These are phyloP conservation scores for Aplidium turbinatum DNA, from an alignment of 23 tunicate genomes.

Conservation along the genomic window DNA sequence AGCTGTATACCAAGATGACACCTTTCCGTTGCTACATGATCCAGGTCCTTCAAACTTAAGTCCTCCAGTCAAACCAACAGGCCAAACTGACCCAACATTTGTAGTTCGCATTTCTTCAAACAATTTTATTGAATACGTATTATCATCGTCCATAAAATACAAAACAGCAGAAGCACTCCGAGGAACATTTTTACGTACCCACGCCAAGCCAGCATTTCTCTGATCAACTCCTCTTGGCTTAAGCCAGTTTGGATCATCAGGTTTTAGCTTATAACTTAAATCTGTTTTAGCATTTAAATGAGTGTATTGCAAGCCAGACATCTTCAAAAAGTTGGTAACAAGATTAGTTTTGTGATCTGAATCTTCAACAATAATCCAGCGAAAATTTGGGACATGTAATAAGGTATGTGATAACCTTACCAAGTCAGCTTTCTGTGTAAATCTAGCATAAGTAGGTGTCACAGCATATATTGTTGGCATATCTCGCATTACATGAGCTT, in stretches of 20 bases:
- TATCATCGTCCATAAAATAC: conserved; percentile 96
- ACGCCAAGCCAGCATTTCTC: conserved; percentile 70
- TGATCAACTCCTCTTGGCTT: conserved; percentile 95
- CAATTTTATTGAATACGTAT: conserved; percentile 72
- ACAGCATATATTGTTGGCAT: conserved; percentile 72
- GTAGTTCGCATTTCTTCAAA: conserved; percentile 91
- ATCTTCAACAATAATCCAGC: conserved; percentile 95
- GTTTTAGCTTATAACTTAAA: conserved; percentile 52
- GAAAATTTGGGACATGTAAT: conserved; percentile 86
- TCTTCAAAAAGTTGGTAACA: conserved; percentile 63
- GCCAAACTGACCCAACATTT: conserved; percentile 74
- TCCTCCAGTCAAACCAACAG: conserved; percentile 89
- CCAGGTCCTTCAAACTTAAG: conserved; percentile 93
- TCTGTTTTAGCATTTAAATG: conserved; percentile 82
- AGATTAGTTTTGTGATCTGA: conserved; percentile 62
- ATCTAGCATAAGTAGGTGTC: conserved; percentile 94
- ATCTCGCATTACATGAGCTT: conserved; percentile 1
- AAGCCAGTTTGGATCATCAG: conserved; percentile 88
- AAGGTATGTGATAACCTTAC: conserved; percentile 84
- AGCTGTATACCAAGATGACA: conserved; percentile 74
- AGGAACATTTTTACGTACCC: conserved; percentile 62
- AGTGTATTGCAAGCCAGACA: conserved; percentile 54
- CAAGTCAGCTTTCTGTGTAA: conserved; percentile 97
- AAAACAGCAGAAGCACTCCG: conserved; percentile 41
- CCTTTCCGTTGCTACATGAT: conserved; percentile 67